Base-by-base conservation (phyloP, 2,797 vertebrate genomes). In the Coregonus sp. region DNA sequence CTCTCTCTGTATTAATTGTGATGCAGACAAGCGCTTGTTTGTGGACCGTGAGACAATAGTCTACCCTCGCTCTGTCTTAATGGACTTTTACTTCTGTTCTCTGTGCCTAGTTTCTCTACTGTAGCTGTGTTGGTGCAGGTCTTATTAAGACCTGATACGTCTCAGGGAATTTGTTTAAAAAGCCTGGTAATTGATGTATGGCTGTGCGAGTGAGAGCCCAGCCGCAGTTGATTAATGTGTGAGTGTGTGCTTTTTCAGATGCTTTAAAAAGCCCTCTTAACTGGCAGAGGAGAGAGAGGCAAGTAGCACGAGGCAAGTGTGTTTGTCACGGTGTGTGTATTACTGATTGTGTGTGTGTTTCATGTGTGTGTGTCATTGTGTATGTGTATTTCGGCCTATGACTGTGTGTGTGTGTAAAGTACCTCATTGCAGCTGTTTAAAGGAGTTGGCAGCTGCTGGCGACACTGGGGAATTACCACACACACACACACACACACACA, bases 141-240 rank as follows among this genome's bases (percentile, higher is more conserved):
- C 92, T 91, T 95, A 95, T 95, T 95, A 95, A 93, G 93, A 93
- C 92, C 69, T 67, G 63, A 50, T 20, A 25, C 63, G 37, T 25
- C 75, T 12, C 92, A 93, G 91, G 86, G 94, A 96, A 95, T 97
- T 96, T 96, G 95, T 96, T 95, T 93, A 89, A 93, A 95, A 94
- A 94, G 93, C 92, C 82, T 88, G 86, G 93, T 96, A 96, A 96
- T 95, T 97, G 96, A 97, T 96, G 95, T 94, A 93, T 94, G 92
- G 92, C 92, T 88, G 91, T 88, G 91, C 83, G 74, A 74, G 80
- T 83, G 81, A 80, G 86, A 86, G 81, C 51, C 59, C 76, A 92
- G 91, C 89, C 86, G 87, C 85, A 91, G 86, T 95, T 97, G 96
- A 97, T 97, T 96, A 97, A 96, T 96, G 93, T 94, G 92, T 91